Evolutionary conservation across 2,113 vertebrate genomes (phyloP).

Genomic region (Barbus barbus): DNA sequence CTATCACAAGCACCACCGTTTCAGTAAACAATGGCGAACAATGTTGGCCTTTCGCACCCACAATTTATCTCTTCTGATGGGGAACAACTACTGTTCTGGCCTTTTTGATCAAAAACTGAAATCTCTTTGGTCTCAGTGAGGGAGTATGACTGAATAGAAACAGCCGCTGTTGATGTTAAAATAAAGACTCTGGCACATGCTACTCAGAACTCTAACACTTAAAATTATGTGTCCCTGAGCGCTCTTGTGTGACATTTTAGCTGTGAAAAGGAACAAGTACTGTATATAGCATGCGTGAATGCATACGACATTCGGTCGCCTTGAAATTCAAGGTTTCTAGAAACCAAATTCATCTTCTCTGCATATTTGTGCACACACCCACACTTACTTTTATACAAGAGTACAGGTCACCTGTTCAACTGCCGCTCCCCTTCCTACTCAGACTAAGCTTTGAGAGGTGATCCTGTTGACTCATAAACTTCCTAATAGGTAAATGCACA

Average conservation of each 20-base stretch:
- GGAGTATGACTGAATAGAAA: conserved; percentile 17
- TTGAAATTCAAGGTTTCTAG: conserved; percentile 7
- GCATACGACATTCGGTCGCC: background rate
- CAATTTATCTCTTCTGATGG: conserved; percentile 16
- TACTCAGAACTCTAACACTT: background rate
- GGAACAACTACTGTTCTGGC: background rate
- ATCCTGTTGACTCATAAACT: conserved; percentile 13
- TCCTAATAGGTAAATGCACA: background rate
- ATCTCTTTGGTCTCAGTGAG: conserved; percentile 24
- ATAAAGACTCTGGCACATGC: background rate
- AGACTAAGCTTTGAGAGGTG: conserved; percentile 8
- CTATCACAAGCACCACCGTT: conserved; percentile 27
- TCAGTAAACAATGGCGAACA: conserved; percentile 35
- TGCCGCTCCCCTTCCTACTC: background rate
- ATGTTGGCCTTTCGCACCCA: conserved; percentile 36
- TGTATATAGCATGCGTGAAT: background rate
- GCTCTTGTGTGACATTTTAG: background rate
- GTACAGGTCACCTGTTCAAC: conserved; percentile 23
- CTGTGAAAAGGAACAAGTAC: background rate
- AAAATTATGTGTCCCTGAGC: background rate
- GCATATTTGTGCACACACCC: background rate
- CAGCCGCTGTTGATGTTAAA: background rate
- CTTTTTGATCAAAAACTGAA: conserved; percentile 25
- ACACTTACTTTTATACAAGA: background rate
- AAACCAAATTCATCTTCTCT: background rate